Conservation (phyloP, 2,888 invertebrate species). For the Itoplectis maculator region DNA sequence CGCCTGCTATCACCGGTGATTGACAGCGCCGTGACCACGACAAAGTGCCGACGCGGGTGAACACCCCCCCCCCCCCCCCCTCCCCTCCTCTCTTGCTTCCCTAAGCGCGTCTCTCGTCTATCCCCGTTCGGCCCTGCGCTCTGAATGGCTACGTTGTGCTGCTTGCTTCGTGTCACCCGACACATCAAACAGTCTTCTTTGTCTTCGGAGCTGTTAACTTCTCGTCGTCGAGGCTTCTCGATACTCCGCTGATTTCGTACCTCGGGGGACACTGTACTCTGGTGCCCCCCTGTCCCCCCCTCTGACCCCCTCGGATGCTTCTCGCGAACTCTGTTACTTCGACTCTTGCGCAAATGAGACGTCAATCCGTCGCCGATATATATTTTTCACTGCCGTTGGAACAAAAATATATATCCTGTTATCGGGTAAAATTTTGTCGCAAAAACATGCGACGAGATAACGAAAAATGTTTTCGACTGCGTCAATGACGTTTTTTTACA, state of each 20-base stretch:
- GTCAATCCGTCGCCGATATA: constrained; percentile 51
- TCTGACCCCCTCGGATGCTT: constrained; percentile 22
- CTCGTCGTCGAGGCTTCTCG: constrained; percentile 56
- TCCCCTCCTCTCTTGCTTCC: constrained; percentile 34
- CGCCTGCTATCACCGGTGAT: constrained; percentile 83
- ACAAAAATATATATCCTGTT: constrained; percentile 25
- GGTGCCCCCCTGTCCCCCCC: neutral
- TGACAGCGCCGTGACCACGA: constrained; percentile 83
- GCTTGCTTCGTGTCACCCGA: constrained; percentile 18
- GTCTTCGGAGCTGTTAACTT: constrained; percentile 52
- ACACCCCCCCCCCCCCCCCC: constrained; percentile 52
- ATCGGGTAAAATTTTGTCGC: neutral
- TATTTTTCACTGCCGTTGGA: constrained; percentile 46
- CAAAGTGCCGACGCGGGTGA: constrained; percentile 82
- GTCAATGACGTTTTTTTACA: too few species aligned
- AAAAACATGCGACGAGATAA: neutral
- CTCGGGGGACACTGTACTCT: constrained; percentile 55
- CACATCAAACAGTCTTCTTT: constrained; percentile 33
- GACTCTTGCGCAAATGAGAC: constrained; percentile 59
- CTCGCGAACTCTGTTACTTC: constrained; percentile 20
- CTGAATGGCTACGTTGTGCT: constrained; percentile 16
- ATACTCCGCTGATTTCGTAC: constrained; percentile 43
- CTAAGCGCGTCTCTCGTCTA: constrained; percentile 44
- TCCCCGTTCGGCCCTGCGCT: neutral
- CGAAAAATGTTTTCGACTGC: too few species aligned